Percentiles rank a stretch among this genome's conserved stretches.
Conservation (phyloP, 1,140 invertebrate species). For the Capitella teleta region DNA sequence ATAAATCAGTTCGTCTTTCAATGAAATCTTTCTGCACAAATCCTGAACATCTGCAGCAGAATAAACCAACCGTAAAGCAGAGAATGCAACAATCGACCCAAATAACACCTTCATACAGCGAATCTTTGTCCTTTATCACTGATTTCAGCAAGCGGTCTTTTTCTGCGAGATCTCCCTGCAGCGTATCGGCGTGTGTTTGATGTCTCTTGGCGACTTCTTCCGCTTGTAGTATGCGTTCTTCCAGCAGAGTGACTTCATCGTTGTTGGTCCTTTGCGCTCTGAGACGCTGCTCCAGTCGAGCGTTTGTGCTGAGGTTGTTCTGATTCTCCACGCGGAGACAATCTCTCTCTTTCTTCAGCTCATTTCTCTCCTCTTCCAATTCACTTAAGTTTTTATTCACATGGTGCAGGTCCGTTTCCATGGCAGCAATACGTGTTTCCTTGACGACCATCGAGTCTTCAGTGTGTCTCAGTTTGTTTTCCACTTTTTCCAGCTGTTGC, state of each 20-base stretch:
- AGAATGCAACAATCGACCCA: no score
- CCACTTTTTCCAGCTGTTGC: conserved; percentile 5
- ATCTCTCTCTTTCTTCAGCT: conserved; percentile 19
- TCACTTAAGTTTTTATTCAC: conserved; percentile 14
- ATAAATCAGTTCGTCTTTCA: conserved; percentile 23
- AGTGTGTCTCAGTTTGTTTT: neutral
- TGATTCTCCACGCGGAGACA: conserved; percentile 11
- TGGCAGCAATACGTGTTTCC: conserved; percentile 14
- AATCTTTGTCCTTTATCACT: no score
- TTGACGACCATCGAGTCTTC: conserved; percentile 4
- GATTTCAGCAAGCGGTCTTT: no score
- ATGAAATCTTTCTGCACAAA: conserved; percentile 21
- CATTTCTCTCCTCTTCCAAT: conserved; percentile 14
- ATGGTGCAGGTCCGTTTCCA: conserved; percentile 20
- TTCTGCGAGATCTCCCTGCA: no score
- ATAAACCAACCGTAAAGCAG: no score
- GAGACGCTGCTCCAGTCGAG: neutral
- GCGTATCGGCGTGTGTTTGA: no score
- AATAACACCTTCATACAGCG: no score
- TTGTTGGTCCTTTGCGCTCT: neutral
- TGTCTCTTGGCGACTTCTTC: no score
- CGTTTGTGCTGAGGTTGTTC: neutral
- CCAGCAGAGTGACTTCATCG: no score
- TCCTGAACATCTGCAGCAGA: conserved; percentile 29
- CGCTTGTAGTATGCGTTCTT: no score